A percentile compares a stretch with the other conserved stretches of the same genome.
These are phyloP conservation scores for Rousettus leschenaultii DNA, from an alignment of 2,113 vertebrate species.

Conservation along the genomic window DNA sequence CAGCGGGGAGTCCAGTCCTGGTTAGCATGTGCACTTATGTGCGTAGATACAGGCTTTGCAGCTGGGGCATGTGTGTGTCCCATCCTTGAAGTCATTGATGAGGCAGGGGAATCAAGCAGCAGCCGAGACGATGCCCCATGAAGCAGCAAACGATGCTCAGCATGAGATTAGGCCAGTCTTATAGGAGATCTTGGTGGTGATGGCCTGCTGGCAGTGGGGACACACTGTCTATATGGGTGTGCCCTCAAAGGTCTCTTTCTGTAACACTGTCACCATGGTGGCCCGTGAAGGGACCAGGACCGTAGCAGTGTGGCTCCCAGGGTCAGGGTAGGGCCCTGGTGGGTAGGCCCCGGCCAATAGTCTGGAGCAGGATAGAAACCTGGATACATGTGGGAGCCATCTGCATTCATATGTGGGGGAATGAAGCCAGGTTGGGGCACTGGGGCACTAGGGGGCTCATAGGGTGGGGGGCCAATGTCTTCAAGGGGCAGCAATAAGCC, in stretches of 20 bases:
- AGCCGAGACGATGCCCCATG: conserved; percentile 96
- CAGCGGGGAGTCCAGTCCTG: conserved; percentile 32
- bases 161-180: conserved; percentile 95
- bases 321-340: conserved; percentile 86
- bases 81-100: conserved; percentile 98
- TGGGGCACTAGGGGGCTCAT: conserved; percentile 86
- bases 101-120: conserved; percentile 97
- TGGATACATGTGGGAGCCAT: conserved; percentile 83
- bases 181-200: conserved; percentile 94
- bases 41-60: conserved; percentile 99
- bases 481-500: conserved; percentile 88
- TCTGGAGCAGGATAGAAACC: conserved; percentile 83
- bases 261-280: conserved; percentile 95
- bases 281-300: conserved; percentile 92
- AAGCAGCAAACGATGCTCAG: conserved; percentile 98
- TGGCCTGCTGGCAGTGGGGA: conserved; percentile 97
- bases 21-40: conserved; percentile 97
- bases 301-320: conserved; percentile 89
- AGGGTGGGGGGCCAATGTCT: conserved; percentile 94
- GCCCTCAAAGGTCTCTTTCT: conserved; percentile 96
- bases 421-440: conserved; percentile 88
- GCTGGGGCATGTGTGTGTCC: conserved; percentile 98
- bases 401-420: conserved; percentile 89
- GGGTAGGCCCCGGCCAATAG: conserved; percentile 84
- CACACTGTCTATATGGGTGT: conserved; percentile 95